phyloP scores from a whole-genome alignment of 2,888 invertebrate species.

The Dimorphilus gyrociliatus region DNA sequence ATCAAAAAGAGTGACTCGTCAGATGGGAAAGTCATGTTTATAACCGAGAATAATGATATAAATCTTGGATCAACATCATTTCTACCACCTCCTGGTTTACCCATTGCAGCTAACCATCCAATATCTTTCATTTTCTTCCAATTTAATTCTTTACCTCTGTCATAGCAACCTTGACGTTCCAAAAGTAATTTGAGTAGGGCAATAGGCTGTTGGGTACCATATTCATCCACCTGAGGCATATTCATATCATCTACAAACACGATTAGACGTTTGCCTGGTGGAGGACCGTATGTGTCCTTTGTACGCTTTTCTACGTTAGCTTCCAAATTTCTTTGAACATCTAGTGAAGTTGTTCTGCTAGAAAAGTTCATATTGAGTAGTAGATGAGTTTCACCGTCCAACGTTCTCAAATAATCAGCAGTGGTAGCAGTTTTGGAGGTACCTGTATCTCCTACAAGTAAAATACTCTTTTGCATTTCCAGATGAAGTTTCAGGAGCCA shows the following conservation, averaged over 20 bases:
- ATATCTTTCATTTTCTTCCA: conserved; percentile 75
- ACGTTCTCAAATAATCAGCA: conserved; percentile 55
- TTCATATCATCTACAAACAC: conserved; percentile 87
- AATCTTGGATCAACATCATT: conserved; percentile 80
- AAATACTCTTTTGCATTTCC: conserved; percentile 38
- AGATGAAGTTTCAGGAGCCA: conserved; percentile 56
- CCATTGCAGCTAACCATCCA: conserved; percentile 41
- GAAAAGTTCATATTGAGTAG: conserved; percentile 74
- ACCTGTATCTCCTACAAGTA: conserved; percentile 75
- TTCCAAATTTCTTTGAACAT: conserved; percentile 71
- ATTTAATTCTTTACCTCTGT: conserved; percentile 67
- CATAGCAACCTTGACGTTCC: conserved; percentile 72
- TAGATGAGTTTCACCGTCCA: conserved; percentile 48
- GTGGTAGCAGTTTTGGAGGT: conserved; percentile 82
- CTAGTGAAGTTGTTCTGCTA: conserved; percentile 71
- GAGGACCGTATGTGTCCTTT: conserved; percentile 73
- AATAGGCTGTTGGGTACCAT: conserved; percentile 84
- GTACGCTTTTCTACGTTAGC: conserved; percentile 74
- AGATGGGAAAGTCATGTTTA: conserved; percentile 68
- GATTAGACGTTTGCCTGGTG: conserved; percentile 69
- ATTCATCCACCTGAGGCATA: conserved; percentile 66
- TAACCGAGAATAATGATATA: conserved; percentile 71
- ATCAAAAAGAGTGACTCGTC: conserved; percentile 60
- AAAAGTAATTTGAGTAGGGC: conserved; percentile 75
- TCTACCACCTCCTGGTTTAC: conserved; percentile 62